Base-by-base conservation (phyloP, 1,140 invertebrate species). In the Apis laboriosa region DNA sequence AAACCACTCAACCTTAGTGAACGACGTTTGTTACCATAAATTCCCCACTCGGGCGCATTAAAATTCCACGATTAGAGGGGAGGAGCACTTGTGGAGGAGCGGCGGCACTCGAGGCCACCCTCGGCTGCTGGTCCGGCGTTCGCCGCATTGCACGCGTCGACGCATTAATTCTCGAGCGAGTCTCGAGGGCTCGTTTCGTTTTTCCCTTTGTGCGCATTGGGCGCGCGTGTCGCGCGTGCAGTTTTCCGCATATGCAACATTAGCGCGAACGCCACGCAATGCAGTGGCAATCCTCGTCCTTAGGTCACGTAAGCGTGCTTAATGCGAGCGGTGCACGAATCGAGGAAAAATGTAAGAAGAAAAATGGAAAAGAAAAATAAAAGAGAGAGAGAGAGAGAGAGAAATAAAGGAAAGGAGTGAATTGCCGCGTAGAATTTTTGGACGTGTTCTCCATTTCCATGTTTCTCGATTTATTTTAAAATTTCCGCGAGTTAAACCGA, bases 221-320 rank as follows among this genome's bases (percentile, higher is more conserved):
- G 51, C 24, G 68, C 84, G 78, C 80, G 67, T 76, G 51, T 43
- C 5, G 49, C 55, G 53, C 55, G 63, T 74, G 66, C 67, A 66
- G 53, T 77, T 85, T 88, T 80, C 81, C 84, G 79, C 86, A 89
- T 86, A 84, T 89, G 84, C 82, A 88, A 89, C 82, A 64, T 78
- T 90, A 75, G 7, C 71, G 72, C 87, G 77, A 75, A 56, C 49
- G 80, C 88, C 89, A 90, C 86, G 88, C 88, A 88, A 89, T 90
- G 89, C 88, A 84, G 88, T 77, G 74, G 84, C 77, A 79, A 86
- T 61, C 58, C 74, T n/a, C 60, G 12, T n/a, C n/a, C 21, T 49
- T 56, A 64, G 34, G 84, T 83, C 80, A 84, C 81, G 77, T 77
- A 75, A 66, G 66, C 60, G 61, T 74, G 73, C 21, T 80, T 55